phyloP scores from a whole-genome alignment of 2,888 invertebrate genomes.

The Anthrax anthrax region DNA sequence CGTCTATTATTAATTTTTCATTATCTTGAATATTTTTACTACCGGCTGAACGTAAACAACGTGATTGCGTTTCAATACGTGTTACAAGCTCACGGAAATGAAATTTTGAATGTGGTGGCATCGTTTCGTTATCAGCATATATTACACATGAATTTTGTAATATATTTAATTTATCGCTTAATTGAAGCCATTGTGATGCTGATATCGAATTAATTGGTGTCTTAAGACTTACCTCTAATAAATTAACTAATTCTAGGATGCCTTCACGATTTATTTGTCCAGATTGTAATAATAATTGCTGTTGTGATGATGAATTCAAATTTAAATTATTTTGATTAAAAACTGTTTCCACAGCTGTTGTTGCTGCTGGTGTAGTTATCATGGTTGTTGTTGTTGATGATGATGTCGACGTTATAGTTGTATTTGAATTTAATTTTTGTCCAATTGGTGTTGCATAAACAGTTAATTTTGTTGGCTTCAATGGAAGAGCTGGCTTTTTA shows the following conservation, averaged over 20 bases:
- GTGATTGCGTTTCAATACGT: constrained; percentile 53
- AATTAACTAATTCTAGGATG: constrained; percentile 50
- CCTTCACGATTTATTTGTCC: constrained; percentile 40
- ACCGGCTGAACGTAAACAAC: constrained; percentile 52
- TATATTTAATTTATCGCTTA: constrained; percentile 67
- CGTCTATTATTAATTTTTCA: constrained; percentile 52
- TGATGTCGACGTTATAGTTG: constrained; percentile 20
- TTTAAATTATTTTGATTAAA: neutral
- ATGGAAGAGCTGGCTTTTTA: constrained; percentile 53
- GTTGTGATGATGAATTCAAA: neutral
- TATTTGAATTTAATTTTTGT: constrained; percentile 18
- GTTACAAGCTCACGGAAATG: constrained; percentile 65
- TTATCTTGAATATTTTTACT: constrained; percentile 54
- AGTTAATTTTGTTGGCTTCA: constrained; percentile 49
- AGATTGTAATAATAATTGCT: constrained; percentile 34
- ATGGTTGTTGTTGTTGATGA: constrained; percentile 7
- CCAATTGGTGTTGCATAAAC: constrained; percentile 63
- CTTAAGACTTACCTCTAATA: constrained; percentile 48
- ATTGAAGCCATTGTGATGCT: constrained; percentile 60
- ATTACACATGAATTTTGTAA: constrained; percentile 70
- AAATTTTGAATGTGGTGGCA: constrained; percentile 77
- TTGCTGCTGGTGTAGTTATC: constrained; percentile 8
- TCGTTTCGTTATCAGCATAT: constrained; percentile 61
- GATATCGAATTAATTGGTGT: constrained; percentile 36
- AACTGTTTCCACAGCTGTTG: constrained; percentile 3